Evolutionary conservation across 2,797 vertebrate genomes (phyloP).

Genomic region (Limosa lapponica): DNA sequence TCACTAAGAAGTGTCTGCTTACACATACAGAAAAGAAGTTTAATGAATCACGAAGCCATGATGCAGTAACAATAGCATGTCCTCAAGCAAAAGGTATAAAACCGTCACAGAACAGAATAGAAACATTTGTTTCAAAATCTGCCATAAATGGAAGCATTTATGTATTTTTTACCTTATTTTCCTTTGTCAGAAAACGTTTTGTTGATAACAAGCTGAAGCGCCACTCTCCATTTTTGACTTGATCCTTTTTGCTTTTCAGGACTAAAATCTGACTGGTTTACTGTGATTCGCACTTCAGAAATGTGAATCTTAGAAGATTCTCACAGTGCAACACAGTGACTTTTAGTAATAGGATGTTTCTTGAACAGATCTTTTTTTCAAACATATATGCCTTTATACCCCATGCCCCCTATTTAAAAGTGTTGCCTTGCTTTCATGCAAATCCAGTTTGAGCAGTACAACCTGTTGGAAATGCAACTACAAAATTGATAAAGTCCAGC

Average conservation of each 20-base stretch:
- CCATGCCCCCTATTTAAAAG: background rate
- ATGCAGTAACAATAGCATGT: background rate
- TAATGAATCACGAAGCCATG: background rate
- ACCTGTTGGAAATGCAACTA: background rate
- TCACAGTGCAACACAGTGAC: background rate
- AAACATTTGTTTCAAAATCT: background rate
- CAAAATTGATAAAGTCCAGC: background rate
- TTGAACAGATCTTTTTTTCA: background rate
- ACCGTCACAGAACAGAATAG: background rate
- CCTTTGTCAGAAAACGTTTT: background rate
- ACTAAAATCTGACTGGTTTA: background rate
- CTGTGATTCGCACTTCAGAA: background rate
- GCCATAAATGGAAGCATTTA: background rate
- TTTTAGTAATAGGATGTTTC: background rate
- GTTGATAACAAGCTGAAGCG: background rate
- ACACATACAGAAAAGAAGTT: background rate
- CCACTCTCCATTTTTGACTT: background rate
- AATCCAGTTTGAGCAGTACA: background rate
- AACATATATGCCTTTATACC: no score
- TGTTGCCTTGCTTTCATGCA: background rate
- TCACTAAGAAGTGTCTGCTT: background rate
- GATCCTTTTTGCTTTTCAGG: background rate
- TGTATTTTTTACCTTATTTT: background rate
- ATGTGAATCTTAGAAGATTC: background rate
- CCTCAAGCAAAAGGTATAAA: background rate